phyloP scores from a whole-genome alignment of 2,888 invertebrate species.

The Cantharis lateralis region DNA sequence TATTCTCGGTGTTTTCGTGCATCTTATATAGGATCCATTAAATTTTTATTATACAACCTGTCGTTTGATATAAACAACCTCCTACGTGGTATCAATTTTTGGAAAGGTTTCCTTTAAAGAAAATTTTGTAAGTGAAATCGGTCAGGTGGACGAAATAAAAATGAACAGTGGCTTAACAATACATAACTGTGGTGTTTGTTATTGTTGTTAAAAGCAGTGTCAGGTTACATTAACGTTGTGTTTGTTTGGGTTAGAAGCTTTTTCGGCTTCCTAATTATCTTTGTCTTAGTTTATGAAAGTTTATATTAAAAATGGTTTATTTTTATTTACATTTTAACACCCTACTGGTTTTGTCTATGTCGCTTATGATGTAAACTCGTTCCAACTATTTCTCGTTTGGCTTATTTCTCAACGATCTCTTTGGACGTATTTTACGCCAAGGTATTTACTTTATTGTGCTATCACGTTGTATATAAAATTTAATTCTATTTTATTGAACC shows the following conservation, averaged over 20 bases:
- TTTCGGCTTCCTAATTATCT: constrained; percentile 34
- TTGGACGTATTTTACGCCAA: not conserved
- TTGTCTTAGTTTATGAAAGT: constrained; percentile 40
- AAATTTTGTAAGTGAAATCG: not conserved
- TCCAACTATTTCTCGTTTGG: constrained; percentile 16
- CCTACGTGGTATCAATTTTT: not conserved
- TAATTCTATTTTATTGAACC: constrained; percentile 9
- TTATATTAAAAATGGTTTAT: constrained; percentile 43
- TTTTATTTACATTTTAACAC: constrained; percentile 45
- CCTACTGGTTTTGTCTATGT: constrained; percentile 32
- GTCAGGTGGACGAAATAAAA: not conserved
- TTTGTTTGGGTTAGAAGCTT: constrained; percentile 45
- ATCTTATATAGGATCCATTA: not conserved
- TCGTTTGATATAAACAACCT: not conserved
- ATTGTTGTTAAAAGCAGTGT: constrained; percentile 54
- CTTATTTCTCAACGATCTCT: not conserved
- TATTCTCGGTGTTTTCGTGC: too few species aligned
- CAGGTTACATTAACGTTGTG: constrained; percentile 48
- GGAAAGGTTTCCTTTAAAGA: not conserved
- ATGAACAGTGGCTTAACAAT: constrained; percentile 12
- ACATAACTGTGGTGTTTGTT: constrained; percentile 44
- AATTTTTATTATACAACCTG: not conserved
- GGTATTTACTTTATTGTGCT: constrained; percentile 6
- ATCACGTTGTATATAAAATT: constrained; percentile 6
- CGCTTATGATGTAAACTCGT: constrained; percentile 25